Base-by-base conservation (phyloP, 2,888 invertebrate species). In the Polyommatus icarus region DNA sequence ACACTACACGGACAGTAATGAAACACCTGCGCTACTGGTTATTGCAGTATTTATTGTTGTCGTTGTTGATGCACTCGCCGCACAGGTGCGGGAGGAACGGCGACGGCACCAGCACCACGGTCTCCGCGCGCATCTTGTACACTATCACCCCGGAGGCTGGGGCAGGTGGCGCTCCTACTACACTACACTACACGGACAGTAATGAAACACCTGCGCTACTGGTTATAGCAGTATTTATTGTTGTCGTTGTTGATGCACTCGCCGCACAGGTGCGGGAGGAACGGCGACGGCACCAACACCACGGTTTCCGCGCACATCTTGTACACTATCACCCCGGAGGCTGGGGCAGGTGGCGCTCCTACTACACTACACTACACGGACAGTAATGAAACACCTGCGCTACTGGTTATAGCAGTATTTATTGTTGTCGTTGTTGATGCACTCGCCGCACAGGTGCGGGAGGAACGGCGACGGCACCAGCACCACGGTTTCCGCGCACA, bases 401-500 rank as follows among this genome's bases (percentile, higher is more conserved):
- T 71, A 71, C 8, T n/a, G 15, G 36, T 71, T 71, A 71, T 57
- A 81, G 79, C 83, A 83, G 36, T 78, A 79, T 40, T 79, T 80
- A 78, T 81, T 82, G 0, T 76, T 77, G 12, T 77, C 72, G 15
- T 80, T 80, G 6, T 84, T 83, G 0, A 84, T 83, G 15, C 91
- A 91, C 0, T 87, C 80, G 0, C 91, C 90, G 72, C 91, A 90
- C 0, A 87, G 83, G 0, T 86, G 85, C 24, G 85, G 84, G 57
- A 87, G 78, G 76, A 86, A 89, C 0, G 87, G 83, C 4, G 90
- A 85, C 0, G 91, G 90, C 0, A 90, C 85, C 12, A 90, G 80
- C 0, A 87, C 80, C 0, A 86, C 86, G 0, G 85, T 84, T 8
- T 87, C 87, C 3, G 80, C 80, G 10, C 78, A 79, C 10, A 84